phyloP scores from a whole-genome alignment of 1,140 invertebrate species.

The Caerostris extrusa region DNA sequence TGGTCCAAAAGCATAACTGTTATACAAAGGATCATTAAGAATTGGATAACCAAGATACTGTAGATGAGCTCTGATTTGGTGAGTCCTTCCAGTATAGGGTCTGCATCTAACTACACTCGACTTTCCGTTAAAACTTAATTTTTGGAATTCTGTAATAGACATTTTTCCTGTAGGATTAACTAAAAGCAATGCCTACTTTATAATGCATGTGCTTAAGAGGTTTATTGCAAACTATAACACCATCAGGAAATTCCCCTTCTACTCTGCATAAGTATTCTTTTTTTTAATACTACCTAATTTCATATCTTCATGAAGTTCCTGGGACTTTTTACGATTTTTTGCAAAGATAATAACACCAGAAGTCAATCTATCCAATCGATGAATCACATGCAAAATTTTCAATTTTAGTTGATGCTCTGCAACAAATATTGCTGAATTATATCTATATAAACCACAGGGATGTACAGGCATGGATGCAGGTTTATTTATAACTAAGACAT shows the following conservation, averaged over 20 bases:
- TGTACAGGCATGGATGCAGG: constrained; percentile 99
- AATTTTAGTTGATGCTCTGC: constrained; percentile 97
- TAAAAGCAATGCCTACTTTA: constrained; percentile 96
- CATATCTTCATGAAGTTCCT: constrained; percentile 96
- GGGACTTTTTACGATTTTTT: constrained; percentile 93
- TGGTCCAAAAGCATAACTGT: constrained; percentile 91
- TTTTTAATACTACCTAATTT: constrained; percentile 94
- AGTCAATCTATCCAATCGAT: constrained; percentile 85
- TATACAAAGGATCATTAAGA: constrained; percentile 97
- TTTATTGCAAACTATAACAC: constrained; percentile 89
- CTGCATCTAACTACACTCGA: constrained; percentile 94
- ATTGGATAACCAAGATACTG: constrained; percentile 97
- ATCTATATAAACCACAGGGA: constrained; percentile 96
- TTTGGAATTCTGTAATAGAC: constrained; percentile 93
- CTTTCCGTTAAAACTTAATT: constrained; percentile 91
- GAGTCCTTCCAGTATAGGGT: constrained; percentile 96
- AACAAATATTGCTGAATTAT: constrained; percentile 98
- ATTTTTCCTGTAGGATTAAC: constrained; percentile 93
- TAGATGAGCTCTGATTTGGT: constrained; percentile 99
- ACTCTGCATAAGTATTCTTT: constrained; percentile 99
- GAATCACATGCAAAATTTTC: constrained; percentile 89
- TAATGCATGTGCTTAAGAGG: constrained; percentile 96
- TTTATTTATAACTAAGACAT: constrained; percentile 99
- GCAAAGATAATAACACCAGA: constrained; percentile 94
- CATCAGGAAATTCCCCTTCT: constrained; percentile 97